A percentile compares a stretch with the other conserved stretches of the same genome.
Conservation (phyloP, 2,113 vertebrate genomes). For the Clarias batrachus region DNA sequence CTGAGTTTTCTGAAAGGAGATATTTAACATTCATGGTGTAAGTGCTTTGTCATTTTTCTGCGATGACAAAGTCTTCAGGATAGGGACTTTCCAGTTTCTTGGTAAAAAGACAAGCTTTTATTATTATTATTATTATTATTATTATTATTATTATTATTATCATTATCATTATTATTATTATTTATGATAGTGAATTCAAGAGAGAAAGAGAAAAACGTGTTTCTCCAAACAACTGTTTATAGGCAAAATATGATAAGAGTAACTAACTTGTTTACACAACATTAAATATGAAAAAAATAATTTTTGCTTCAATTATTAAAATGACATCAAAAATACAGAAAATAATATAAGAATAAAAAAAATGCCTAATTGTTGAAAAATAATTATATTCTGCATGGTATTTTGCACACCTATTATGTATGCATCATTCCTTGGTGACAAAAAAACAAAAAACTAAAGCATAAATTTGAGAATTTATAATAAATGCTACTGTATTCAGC, state of each 20-base stretch:
- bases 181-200: neutral
- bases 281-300: neutral
- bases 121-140: too few relatives aligned
- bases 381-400: neutral
- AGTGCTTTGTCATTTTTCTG: neutral
- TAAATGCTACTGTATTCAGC: neutral
- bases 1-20: neutral
- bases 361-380: neutral
- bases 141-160: neutral
- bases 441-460: neutral
- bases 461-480: neutral
- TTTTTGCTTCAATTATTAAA: neutral
- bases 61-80: neutral
- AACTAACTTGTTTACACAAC: neutral
- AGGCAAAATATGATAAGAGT: neutral
- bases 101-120: neutral
- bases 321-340: too few relatives aligned
- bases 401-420: neutral
- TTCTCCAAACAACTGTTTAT: neutral
- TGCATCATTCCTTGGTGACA: neutral
- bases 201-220: neutral
- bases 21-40: neutral
- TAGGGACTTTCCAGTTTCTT: neutral
- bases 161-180: neutral
- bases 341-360: neutral